These are phyloP conservation scores for Pygmarrhopalites habei DNA, from an alignment of 1,140 invertebrate species.

Conservation along the genomic window DNA sequence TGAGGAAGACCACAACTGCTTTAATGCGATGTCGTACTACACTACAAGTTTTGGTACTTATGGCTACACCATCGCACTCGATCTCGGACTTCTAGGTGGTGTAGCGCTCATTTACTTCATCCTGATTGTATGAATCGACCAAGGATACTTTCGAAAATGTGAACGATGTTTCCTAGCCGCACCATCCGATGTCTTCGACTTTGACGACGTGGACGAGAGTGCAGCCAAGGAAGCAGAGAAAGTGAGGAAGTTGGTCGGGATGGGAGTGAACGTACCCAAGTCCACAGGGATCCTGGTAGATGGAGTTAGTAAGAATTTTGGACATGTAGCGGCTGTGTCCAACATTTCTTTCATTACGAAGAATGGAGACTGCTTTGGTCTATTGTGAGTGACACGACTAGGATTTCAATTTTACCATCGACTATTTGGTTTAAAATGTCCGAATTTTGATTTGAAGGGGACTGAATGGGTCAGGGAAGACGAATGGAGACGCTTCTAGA, in stretches of 20 bases:
- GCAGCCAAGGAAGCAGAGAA: neutral
- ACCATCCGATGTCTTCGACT: constrained; percentile 1
- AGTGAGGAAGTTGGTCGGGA: neutral
- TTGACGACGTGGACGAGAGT: neutral
- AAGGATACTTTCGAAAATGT: neutral
- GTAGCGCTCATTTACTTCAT: neutral
- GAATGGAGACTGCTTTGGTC: constrained; percentile 12
- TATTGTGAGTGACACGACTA: neutral
- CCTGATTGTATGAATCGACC: neutral
- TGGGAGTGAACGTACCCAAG: constrained; percentile 3
- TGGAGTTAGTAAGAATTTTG: constrained; percentile 14
- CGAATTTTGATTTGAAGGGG: no score
- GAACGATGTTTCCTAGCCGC: constrained; percentile 6
- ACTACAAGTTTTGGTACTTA: neutral
- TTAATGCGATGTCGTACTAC: no score
- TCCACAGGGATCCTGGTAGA: constrained; percentile 11
- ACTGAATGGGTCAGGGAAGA: no score
- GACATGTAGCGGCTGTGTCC: neutral
- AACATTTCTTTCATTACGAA: constrained; percentile 3
- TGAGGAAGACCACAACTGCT: no score
- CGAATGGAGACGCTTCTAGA: no score
- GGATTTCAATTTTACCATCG: no score
- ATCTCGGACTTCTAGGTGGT: neutral
- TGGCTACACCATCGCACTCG: constrained; percentile 2
- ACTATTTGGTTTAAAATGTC: no score